These are phyloP conservation scores for Sepioteuthis lessoniana DNA, from an alignment of 2,888 invertebrate genomes.

Conservation along the genomic window DNA sequence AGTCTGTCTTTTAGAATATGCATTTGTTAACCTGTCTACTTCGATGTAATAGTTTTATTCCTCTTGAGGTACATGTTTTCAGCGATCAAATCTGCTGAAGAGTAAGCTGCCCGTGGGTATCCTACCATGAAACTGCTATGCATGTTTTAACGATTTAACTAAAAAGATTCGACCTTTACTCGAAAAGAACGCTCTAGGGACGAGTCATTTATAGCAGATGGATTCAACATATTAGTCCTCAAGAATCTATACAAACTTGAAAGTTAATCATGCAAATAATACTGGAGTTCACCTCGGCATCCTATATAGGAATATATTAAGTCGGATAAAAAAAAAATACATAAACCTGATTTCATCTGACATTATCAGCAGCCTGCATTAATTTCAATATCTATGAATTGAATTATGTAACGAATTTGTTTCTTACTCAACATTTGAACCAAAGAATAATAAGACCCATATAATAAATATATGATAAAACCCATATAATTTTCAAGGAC, in stretches of 20 bases:
- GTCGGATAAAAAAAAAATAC: neutral
- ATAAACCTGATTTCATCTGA: neutral
- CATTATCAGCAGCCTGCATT: constrained; percentile 33
- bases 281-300: neutral
- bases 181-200: neutral
- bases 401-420: neutral
- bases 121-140: neutral
- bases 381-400: neutral
- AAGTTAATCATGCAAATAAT: neutral
- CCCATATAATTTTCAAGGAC: too few species aligned
- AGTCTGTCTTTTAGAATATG: neutral
- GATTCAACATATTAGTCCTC: neutral
- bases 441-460: neutral
- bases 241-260: neutral
- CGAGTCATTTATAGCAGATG: constrained; percentile 13
- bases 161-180: neutral
- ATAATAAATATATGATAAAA: too few species aligned
- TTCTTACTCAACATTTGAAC: neutral
- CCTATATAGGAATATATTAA: neutral
- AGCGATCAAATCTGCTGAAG: neutral
- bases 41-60: neutral
- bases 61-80: neutral
- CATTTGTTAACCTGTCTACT: neutral
- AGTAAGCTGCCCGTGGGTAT: neutral
- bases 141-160: constrained; percentile 33